A percentile compares a stretch with the other conserved stretches of the same genome.
Evolutionary conservation across 2,797 vertebrate species (phyloP).

Genomic region (Gambelia wislizenii): DNA sequence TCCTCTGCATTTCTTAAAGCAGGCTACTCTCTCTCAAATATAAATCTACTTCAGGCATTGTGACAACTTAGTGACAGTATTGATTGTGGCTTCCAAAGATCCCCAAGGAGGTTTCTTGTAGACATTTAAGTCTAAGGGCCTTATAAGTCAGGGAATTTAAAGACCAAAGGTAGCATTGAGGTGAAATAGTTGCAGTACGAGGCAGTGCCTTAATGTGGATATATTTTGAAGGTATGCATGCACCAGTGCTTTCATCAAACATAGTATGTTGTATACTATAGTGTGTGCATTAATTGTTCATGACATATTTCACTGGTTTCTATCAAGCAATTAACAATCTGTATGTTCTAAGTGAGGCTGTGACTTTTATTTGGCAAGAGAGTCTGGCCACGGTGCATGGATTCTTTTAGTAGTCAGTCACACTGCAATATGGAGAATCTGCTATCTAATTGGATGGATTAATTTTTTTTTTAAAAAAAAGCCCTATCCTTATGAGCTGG

Average conservation of each 20-base stretch:
- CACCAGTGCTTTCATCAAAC: not conserved
- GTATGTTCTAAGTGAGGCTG: not conserved
- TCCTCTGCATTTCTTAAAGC: slow-evolving; percentile 15
- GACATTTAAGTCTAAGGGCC: slow-evolving; percentile 19
- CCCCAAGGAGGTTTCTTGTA: slow-evolving; percentile 14
- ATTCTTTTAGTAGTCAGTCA: not conserved
- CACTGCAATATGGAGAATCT: not conserved
- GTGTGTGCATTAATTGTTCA: not conserved
- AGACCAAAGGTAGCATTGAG: not conserved
- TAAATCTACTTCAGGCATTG: slow-evolving; percentile 33
- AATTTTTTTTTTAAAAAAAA: too few species aligned
- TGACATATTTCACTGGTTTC: not conserved
- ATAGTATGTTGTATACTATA: not conserved
- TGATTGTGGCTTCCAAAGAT: slow-evolving; percentile 33
- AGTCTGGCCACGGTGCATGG: not conserved
- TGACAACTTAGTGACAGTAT: slow-evolving; percentile 45
- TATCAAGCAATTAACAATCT: not conserved
- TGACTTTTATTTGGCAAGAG: not conserved
- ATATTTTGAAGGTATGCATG: not conserved
- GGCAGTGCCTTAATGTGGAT: not conserved
- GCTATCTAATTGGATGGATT: not conserved
- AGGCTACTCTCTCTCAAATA: slow-evolving; percentile 18
- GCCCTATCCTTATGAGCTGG: not conserved
- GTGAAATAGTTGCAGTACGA: not conserved
- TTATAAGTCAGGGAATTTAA: slow-evolving; percentile 19